Percentiles rank a stretch among this genome's conserved stretches.
phyloP scores from a whole-genome alignment of 2,113 vertebrate genomes.

The Poecilia latipinna region DNA sequence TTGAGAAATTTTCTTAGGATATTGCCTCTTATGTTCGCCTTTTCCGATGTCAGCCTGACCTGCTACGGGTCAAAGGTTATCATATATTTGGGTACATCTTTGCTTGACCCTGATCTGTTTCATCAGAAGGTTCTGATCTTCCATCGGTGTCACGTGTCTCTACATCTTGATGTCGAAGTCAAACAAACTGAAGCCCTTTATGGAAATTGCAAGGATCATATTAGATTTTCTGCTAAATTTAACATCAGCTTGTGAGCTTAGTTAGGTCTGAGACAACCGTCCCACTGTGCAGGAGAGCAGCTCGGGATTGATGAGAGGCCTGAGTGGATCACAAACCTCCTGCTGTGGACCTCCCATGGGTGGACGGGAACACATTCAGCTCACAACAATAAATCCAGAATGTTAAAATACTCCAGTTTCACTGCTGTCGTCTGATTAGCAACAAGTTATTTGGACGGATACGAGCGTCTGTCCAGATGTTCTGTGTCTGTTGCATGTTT shows the following conservation, averaged over 20 bases:
- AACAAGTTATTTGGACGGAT: conserved; percentile 36
- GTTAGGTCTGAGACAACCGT: background rate
- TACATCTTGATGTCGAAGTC: conserved; percentile 7
- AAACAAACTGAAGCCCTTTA: conserved; percentile 3
- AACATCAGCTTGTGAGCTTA: background rate
- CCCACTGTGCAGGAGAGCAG: conserved; percentile 13
- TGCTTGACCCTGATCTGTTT: conserved; percentile 5
- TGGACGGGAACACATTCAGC: conserved; percentile 14
- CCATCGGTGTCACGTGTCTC: conserved; percentile 24
- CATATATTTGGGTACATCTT: background rate
- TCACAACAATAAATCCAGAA: conserved; percentile 23
- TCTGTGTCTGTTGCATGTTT: conserved; percentile 16
- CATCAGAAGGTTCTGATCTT: conserved; percentile 6
- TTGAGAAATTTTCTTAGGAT: conserved; percentile 9
- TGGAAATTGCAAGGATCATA: background rate
- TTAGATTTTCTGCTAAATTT: background rate
- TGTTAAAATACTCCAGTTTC: conserved; percentile 17
- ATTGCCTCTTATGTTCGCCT: conserved; percentile 4
- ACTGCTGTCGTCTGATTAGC: conserved; percentile 35
- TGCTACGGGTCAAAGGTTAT: conserved; percentile 12
- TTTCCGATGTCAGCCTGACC: conserved; percentile 28
- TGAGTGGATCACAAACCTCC: conserved; percentile 34
- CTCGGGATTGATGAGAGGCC: background rate
- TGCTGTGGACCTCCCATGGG: conserved; percentile 23
- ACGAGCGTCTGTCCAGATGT: conserved; percentile 47